Base-by-base conservation (phyloP, 2,888 invertebrate genomes). In the Ophioninae sp. region DNA sequence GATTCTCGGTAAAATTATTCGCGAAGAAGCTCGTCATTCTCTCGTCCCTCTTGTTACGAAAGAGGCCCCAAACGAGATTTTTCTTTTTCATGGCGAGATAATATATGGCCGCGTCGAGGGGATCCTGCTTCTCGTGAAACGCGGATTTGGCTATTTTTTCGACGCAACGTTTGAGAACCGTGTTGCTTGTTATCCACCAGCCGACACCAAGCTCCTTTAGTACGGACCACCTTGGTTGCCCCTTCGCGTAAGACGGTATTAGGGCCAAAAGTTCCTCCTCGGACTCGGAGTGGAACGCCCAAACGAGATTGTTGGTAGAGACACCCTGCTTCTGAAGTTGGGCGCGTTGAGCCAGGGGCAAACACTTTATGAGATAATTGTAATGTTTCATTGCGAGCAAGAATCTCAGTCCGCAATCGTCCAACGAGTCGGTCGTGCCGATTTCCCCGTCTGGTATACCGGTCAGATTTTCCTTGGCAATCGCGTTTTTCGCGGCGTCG, bases 261-360 rank as follows among this genome's bases (percentile, higher is more conserved):
- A 98, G 94, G 81, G 96, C 96, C 17, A 99, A 93, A 78, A 99
- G 94, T 92, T 99, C 99, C 89, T 99, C 99, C 92, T 99, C 98
- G 23, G 98, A 97, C 93, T 99, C 99, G 0, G 99, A 99, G 93
- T 99, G 99, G 93, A 98, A 99, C 0, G 99, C 99, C 99, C 99
- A 99, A 3, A 99, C 99, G 23, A 99, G 95, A 93, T 99, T 98
- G 88, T 98, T 97, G 10, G 96, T 97, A 56, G 96, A 96, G 0
- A 98, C 96, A 30, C 98, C 99, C 86, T 96, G 96, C 76, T 96
- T 96, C 90, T 98, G 98, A 86, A 98, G 95, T 78, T 96, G 95
- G 0, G 97, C 96, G 76, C 99, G 94, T 92, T 99, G 99, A 0
- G 96, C 96, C 10, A 98, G 94, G 0, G 99, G 99, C 81, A 99